Percentiles rank a stretch among this genome's conserved stretches.
phyloP scores from a whole-genome alignment of 2,888 invertebrate species.

The Alviniconcha strummeri region DNA sequence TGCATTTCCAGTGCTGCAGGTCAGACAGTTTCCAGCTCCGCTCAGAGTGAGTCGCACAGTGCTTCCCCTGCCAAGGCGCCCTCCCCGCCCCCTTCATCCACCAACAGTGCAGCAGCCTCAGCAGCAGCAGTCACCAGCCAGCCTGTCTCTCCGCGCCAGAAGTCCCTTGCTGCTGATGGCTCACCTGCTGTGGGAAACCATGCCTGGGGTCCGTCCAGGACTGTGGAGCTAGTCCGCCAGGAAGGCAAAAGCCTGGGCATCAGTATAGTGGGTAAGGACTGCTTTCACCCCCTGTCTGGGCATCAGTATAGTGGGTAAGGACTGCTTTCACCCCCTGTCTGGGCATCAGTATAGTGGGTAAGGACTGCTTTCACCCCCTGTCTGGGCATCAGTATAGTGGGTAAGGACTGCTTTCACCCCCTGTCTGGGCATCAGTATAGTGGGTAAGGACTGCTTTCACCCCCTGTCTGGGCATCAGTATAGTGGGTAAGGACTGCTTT shows the following conservation, averaged over 20 bases:
- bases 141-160: slow-evolving; percentile 47
- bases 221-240: slow-evolving; percentile 84
- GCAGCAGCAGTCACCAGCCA: slow-evolving; percentile 22
- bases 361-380: no score
- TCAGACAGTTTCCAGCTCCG: slow-evolving; percentile 16
- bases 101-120: slow-evolving; percentile 23
- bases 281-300: not conserved
- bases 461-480: no score
- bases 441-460: no score
- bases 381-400: no score
- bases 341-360: no score
- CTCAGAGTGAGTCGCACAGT: not conserved
- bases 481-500: no score
- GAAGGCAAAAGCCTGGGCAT: slow-evolving; percentile 91
- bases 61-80: slow-evolving; percentile 7
- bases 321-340: no score
- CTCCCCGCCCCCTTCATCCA: slow-evolving; percentile 6
- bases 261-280: slow-evolving; percentile 93
- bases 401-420: no score
- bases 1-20: slow-evolving; percentile 21
- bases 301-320: no score
- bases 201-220: slow-evolving; percentile 87
- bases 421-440: no score
- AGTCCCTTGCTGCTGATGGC: slow-evolving; percentile 53
- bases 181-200: slow-evolving; percentile 62